A percentile compares a stretch with the other conserved stretches of the same genome.
Conservation (phyloP, 2,888 invertebrate species). For the Teleogryllus oceanicus region DNA sequence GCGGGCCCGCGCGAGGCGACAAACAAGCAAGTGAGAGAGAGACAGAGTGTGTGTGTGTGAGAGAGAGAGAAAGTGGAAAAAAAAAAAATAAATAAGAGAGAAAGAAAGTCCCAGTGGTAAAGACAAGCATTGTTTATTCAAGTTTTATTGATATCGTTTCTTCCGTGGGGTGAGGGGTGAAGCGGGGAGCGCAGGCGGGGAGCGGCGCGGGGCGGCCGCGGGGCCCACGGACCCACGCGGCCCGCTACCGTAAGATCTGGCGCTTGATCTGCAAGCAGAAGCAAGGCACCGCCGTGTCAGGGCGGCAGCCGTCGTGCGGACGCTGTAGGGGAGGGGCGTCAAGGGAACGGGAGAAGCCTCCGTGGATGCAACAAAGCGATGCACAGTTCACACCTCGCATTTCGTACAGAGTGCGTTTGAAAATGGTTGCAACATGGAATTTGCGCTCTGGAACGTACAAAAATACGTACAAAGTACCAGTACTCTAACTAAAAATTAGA, state of each 20-base stretch:
- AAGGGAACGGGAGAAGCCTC: not conserved
- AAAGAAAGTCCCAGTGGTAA: not conserved
- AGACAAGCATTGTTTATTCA: constrained; percentile 18
- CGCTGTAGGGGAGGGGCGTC: not conserved
- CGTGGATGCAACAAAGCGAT: not conserved
- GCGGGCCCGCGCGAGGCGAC: not conserved
- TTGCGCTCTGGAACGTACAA: too few relatives aligned
- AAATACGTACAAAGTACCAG: too few relatives aligned
- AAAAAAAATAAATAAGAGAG: not conserved
- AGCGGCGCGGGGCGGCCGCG: not conserved
- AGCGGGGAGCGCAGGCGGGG: not conserved
- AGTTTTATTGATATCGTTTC: constrained; percentile 18
- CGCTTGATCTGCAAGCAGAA: not conserved
- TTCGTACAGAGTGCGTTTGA: too few relatives aligned
- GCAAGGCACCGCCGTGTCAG: too few relatives aligned
- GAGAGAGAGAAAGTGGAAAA: too few relatives aligned
- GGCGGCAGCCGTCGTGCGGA: not conserved
- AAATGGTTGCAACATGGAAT: too few relatives aligned
- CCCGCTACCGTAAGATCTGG: not conserved
- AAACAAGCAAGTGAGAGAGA: too few relatives aligned
- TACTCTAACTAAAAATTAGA: too few relatives aligned
- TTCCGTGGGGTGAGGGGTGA: not conserved
- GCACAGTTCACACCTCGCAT: too few relatives aligned
- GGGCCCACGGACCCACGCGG: not conserved
- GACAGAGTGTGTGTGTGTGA: too few relatives aligned